Percentiles rank a stretch among this genome's conserved stretches.
Evolutionary conservation across 2,113 vertebrate genomes (phyloP).

Genomic region (Brienomyrus longianalis): DNA sequence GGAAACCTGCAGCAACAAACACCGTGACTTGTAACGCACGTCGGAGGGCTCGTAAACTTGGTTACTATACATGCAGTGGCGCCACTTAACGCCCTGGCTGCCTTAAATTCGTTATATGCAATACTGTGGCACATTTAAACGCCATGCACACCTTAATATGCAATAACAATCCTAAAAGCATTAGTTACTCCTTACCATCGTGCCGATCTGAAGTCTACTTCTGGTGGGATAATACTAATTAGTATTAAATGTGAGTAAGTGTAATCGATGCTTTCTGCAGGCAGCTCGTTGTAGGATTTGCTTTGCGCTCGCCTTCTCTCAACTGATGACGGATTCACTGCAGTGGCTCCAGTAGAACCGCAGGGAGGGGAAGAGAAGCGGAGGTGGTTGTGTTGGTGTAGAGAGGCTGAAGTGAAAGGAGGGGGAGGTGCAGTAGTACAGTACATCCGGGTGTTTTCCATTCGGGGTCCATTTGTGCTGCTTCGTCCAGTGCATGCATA

Average conservation of each 20-base stretch:
- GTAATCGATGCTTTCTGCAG: not conserved
- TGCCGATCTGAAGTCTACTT: slow-evolving; percentile 30
- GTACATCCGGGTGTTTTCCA: slow-evolving; percentile 38
- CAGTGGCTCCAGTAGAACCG: slow-evolving; percentile 57
- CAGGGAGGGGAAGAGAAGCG: slow-evolving; percentile 37
- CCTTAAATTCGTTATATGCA: not conserved
- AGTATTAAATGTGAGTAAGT: not conserved
- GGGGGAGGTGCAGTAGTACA: slow-evolving; percentile 35
- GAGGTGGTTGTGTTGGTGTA: slow-evolving; percentile 14
- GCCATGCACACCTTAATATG: not conserved
- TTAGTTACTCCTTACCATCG: slow-evolving; percentile 39
- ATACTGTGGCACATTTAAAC: slow-evolving; percentile 12
- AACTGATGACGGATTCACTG: slow-evolving; percentile 53
- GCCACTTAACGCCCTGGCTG: not conserved
- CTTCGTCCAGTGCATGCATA: not conserved
- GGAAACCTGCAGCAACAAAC: not conserved
- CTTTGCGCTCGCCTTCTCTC: slow-evolving; percentile 15
- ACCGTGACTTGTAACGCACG: not conserved
- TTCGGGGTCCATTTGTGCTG: not conserved
- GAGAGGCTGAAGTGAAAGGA: slow-evolving; percentile 15
- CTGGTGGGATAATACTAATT: not conserved
- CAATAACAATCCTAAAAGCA: not conserved
- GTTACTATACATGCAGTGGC: not conserved
- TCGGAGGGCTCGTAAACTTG: not conserved
- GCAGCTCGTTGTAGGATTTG: not conserved